phyloP scores from a whole-genome alignment of 2,797 vertebrate genomes.

The Glossophaga mutica region DNA sequence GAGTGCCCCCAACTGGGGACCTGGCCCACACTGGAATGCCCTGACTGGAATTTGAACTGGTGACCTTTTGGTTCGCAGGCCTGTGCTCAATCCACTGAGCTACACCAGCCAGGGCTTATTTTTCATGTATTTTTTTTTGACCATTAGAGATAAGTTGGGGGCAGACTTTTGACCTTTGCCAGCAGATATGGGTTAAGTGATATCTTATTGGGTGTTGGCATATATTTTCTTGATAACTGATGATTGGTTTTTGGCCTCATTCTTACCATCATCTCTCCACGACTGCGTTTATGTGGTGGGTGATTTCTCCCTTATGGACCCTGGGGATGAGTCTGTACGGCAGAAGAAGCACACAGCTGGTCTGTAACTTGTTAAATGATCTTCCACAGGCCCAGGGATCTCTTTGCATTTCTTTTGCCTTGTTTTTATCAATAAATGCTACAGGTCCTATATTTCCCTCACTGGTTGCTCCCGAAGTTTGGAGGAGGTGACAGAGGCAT shows the following conservation, averaged over 20 bases:
- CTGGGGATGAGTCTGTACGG: not conserved
- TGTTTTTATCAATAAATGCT: not conserved
- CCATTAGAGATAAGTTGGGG: not conserved
- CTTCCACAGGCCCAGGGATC: not conserved
- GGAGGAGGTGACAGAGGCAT: not conserved
- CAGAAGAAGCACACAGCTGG: not conserved
- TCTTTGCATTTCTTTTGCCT: not conserved
- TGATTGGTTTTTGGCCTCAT: not conserved
- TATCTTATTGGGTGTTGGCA: not conserved
- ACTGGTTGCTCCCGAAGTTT: not conserved
- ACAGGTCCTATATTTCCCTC: not conserved
- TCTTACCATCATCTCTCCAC: not conserved
- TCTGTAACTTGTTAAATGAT: not conserved
- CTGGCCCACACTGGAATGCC: not conserved
- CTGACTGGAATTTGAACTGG: too few relatives aligned
- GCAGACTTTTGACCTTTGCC: not conserved
- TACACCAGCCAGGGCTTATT: not conserved
- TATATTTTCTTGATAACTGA: not conserved
- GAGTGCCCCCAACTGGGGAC: too few relatives aligned
- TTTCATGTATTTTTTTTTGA: not conserved
- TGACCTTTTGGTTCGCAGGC: too few relatives aligned
- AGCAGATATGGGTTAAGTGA: not conserved
- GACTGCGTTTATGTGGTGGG: not conserved
- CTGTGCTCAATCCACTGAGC: not conserved
- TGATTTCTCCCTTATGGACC: not conserved